Evolutionary conservation across 2,888 invertebrate species (phyloP), one percentile per base, ranked within the genome.

Genomic region (Scaptomyza reducta): DNA sequence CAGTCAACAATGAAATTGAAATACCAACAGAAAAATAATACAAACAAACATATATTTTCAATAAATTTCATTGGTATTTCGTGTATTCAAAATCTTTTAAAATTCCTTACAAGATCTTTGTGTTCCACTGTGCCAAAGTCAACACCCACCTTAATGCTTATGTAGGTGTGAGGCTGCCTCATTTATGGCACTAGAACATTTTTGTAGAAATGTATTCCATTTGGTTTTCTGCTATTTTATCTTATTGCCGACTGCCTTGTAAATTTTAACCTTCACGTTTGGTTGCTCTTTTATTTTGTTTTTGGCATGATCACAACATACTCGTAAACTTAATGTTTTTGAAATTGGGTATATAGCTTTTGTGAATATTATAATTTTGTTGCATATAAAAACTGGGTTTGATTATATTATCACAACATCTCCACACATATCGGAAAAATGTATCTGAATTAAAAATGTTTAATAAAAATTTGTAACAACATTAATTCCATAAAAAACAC

Each of bases 241-340:
- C 77, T 77, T 54, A 54, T 62, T 70, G 58, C 50, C 50, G 14
- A 33, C 11, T 11, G 50, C 85, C 80, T 87, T 87, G 84, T 87
- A 77, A 79, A 77, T 70, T 56, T 71, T 60, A 84, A 80, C 84
- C 84, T 74, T 86, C 81, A 74, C 74, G 77, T 74, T 59, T 45
- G 62, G 77, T 58, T 77, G 65, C 72, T 63, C 62, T 55, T 50
- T 73, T 6, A n/a, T n/a, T 35, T 35, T 13, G 3, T 35, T 63
- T 63, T 74, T 67, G 49, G 50, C 41, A 45, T 59, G 41, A 49
- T 27, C 25, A 45, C 16, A 44, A 31, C 47, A 50, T 45, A 40
- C 57, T 25, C 57, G 6, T 29, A 10, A 10, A 3, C 11, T 13
- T 4, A 10, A 16, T 7, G 38, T 7, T 33, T 33, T 4, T n/a